Conservation (phyloP, 1,140 invertebrate species). For the Rhopalosiphum padi region DNA sequence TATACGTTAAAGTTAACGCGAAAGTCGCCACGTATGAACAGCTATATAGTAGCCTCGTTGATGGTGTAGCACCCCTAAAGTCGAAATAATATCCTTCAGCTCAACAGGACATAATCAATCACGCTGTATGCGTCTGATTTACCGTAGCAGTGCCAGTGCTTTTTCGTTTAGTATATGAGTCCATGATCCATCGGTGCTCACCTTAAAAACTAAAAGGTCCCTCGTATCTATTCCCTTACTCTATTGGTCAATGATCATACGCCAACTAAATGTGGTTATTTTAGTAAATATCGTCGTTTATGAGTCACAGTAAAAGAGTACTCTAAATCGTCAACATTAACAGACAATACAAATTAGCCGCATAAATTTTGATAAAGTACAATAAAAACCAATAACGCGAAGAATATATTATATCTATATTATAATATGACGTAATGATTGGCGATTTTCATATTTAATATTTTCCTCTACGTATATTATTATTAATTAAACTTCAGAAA, state of each 20-base stretch:
- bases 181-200: not conserved
- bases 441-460: too few relatives aligned
- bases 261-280: not conserved
- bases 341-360: not conserved
- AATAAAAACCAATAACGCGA: too few relatives aligned
- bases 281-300: not conserved
- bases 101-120: conserved; percentile 43
- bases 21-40: conserved; percentile 1
- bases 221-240: not conserved
- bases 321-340: not conserved
- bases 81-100: not conserved
- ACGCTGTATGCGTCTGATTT: conserved; percentile 32
- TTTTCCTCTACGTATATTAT: too few relatives aligned
- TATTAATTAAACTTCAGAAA: too few relatives aligned
- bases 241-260: not conserved
- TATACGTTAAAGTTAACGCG: conserved; percentile 9
- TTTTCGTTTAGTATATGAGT: not conserved
- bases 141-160: not conserved
- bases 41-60: not conserved
- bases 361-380: too few relatives aligned
- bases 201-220: not conserved
- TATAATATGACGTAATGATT: too few relatives aligned
- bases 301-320: not conserved
- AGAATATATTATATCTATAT: too few relatives aligned
- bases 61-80: not conserved